Percentiles rank a stretch among this genome's conserved stretches.
These are phyloP conservation scores for Musca vetustissima DNA, from an alignment of 1,140 invertebrate genomes.

Conservation along the genomic window DNA sequence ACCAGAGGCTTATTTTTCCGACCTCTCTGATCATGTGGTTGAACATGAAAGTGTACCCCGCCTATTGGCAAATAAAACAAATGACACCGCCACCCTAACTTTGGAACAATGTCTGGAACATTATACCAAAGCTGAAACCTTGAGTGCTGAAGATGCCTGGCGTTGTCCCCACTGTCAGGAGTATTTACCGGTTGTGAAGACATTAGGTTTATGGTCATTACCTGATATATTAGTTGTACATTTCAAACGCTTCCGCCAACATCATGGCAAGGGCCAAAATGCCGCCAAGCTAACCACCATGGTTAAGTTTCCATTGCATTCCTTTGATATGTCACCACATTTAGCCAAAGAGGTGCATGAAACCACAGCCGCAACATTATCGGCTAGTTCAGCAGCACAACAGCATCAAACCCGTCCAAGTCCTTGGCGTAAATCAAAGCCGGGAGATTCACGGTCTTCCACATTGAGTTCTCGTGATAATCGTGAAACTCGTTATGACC, in stretches of 20 bases:
- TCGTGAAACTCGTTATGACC: constrained; percentile 82
- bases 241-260: constrained; percentile 92
- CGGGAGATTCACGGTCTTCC: constrained; percentile 48
- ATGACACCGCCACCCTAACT: constrained; percentile 68
- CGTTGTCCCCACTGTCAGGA: constrained; percentile 90
- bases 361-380: constrained; percentile 27
- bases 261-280: constrained; percentile 68
- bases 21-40: constrained; percentile 72
- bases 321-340: constrained; percentile 84
- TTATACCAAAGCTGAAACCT: constrained; percentile 88
- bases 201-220: constrained; percentile 90
- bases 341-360: constrained; percentile 57
- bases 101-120: constrained; percentile 91
- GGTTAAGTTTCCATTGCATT: constrained; percentile 82
- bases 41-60: constrained; percentile 78
- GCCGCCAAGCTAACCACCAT: constrained; percentile 83
- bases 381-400: constrained; percentile 18
- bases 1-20: constrained; percentile 58
- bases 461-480: constrained; percentile 53
- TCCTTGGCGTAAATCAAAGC: constrained; percentile 46
- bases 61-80: constrained; percentile 59
- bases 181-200: constrained; percentile 92
- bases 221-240: constrained; percentile 95
- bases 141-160: constrained; percentile 92
- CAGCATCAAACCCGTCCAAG: constrained; percentile 34